Evolutionary conservation across 1,140 invertebrate species (phyloP).

Genomic region (Drosophila carrolli): DNA sequence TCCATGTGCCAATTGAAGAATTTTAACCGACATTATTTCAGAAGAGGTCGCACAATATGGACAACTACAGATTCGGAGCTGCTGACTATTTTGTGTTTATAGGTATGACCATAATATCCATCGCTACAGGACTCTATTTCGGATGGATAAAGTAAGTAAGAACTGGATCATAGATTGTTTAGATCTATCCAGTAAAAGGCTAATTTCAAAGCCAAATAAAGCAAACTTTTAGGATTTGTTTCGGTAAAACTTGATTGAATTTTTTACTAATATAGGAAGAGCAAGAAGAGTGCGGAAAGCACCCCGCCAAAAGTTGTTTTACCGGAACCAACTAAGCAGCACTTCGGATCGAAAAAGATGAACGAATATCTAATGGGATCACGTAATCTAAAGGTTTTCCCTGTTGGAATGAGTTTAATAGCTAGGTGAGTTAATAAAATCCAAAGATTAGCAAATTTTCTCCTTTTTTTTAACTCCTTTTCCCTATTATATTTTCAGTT

Average conservation of each 20-base stretch:
- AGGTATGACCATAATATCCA: constrained; percentile 87
- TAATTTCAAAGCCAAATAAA: too few relatives aligned
- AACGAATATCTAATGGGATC: constrained; percentile 91
- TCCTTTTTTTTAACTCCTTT: too few relatives aligned
- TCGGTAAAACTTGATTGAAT: neutral
- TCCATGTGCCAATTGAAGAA: neutral
- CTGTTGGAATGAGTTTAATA: constrained; percentile 92
- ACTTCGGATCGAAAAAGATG: constrained; percentile 84
- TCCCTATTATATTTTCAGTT: constrained; percentile 85
- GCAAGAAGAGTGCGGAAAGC: constrained; percentile 23
- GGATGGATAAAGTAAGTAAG: constrained; percentile 85
- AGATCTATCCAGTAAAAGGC: too few relatives aligned
- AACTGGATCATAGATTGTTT: too few relatives aligned
- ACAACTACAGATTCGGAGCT: constrained; percentile 73
- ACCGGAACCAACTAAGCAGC: constrained; percentile 20
- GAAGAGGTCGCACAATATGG: constrained; percentile 10
- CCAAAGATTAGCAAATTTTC: too few relatives aligned
- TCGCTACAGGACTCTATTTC: constrained; percentile 90
- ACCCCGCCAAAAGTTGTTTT: constrained; percentile 6
- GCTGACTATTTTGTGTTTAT: constrained; percentile 88
- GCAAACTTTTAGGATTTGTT: neutral
- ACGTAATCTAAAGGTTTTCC: constrained; percentile 89
- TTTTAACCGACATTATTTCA: neutral
- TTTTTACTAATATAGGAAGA: constrained; percentile 34
- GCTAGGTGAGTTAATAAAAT: constrained; percentile 87